phyloP scores from a whole-genome alignment of 2,888 invertebrate species.

The Diplazon laetatorius region DNA sequence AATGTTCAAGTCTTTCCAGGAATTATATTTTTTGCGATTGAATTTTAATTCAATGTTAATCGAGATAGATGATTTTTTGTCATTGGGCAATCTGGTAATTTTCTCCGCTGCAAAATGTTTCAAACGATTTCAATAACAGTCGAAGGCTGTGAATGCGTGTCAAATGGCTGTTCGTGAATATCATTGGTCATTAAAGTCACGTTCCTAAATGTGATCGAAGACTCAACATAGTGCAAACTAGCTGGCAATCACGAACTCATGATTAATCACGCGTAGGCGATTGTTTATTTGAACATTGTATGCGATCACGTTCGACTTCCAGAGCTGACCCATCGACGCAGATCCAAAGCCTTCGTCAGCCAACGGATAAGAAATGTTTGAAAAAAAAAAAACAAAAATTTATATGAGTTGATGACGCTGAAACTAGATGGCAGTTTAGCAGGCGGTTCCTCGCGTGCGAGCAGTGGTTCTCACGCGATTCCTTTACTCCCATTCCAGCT shows the following conservation, averaged over 20 bases:
- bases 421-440: no score
- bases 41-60: no score
- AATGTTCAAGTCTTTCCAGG: no score
- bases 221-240: not conserved
- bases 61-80: no score
- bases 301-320: slow-evolving; percentile 10
- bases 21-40: no score
- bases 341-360: slow-evolving; percentile 25
- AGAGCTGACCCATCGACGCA: not conserved
- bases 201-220: not conserved
- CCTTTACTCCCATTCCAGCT: not conserved
- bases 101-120: no score
- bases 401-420: not conserved
- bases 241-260: slow-evolving; percentile 38
- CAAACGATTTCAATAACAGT: no score
- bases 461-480: no score
- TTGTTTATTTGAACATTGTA: not conserved
- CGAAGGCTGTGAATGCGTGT: no score
- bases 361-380: not conserved
- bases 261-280: slow-evolving; percentile 36
- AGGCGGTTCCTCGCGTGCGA: no score
- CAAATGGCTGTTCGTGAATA: no score
- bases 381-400: slow-evolving; percentile 21
- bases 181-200: slow-evolving; percentile 26
- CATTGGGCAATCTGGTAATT: no score